These are phyloP conservation scores for Odontocerum albicorne DNA, from an alignment of 2,888 invertebrate genomes.

Conservation along the genomic window DNA sequence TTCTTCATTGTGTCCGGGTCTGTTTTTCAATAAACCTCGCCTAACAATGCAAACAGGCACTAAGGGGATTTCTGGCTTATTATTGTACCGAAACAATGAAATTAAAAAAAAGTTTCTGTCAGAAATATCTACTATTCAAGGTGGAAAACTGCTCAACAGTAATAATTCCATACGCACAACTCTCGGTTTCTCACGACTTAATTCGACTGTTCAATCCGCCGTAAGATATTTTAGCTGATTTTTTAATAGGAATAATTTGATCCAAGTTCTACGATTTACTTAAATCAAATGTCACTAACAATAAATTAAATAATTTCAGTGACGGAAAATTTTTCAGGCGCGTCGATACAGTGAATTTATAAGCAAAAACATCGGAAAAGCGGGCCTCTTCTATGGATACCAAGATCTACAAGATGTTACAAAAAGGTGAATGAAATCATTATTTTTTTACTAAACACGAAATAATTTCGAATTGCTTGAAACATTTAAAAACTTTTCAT, in stretches of 20 bases:
- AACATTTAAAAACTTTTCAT: not conserved
- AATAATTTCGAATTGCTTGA: not conserved
- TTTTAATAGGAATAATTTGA: no score
- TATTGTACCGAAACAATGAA: not conserved
- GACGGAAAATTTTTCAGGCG: conserved; percentile 19
- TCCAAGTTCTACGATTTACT: no score
- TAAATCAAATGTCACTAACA: no score
- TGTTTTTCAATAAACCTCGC: not conserved
- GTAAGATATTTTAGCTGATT: conserved; percentile 8
- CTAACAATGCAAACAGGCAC: not conserved
- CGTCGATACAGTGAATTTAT: conserved; percentile 10
- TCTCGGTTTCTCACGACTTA: conserved; percentile 8
- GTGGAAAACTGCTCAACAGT: not conserved
- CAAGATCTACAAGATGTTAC: conserved; percentile 22
- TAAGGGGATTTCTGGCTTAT: not conserved
- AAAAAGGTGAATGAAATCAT: conserved; percentile 23
- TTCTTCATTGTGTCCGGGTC: not conserved
- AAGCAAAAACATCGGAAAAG: conserved; percentile 22
- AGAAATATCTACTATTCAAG: not conserved
- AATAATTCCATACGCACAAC: conserved; percentile 9
- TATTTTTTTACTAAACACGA: not conserved
- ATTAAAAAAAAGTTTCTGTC: not conserved
- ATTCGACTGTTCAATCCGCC: conserved; percentile 2
- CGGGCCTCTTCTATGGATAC: conserved; percentile 30
- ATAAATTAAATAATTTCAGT: not conserved